These are phyloP conservation scores for Sarcophaga bullata DNA, from an alignment of 1,140 invertebrate species.

Conservation along the genomic window DNA sequence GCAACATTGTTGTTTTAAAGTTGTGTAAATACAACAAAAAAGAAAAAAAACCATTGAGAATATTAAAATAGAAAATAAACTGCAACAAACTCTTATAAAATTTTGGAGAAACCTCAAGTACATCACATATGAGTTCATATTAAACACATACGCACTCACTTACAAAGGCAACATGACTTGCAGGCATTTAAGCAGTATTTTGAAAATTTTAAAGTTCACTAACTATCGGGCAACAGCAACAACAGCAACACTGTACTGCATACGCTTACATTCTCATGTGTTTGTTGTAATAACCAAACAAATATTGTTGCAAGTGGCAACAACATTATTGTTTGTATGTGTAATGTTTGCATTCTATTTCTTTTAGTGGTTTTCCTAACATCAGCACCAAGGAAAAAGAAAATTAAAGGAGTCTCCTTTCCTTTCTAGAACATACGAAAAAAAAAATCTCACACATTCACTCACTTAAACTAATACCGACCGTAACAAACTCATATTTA, in stretches of 20 bases:
- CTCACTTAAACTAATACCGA: conserved; percentile 20
- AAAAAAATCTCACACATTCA: neutral
- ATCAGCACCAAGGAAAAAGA: too few relatives aligned
- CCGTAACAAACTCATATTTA: conserved; percentile 13
- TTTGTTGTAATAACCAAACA: neutral
- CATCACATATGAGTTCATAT: neutral
- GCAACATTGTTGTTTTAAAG: neutral
- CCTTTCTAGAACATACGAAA: neutral
- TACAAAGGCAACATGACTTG: too few relatives aligned
- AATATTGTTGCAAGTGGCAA: neutral
- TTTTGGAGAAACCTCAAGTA: neutral
- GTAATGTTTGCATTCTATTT: neutral
- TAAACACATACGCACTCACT: neutral
- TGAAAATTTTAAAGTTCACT: conserved; percentile 22
- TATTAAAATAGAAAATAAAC: neutral
- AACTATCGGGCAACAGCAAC: neutral
- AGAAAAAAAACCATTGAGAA: neutral
- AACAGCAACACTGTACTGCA: too few relatives aligned
- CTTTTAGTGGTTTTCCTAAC: neutral
- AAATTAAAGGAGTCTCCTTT: too few relatives aligned
- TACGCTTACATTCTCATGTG: too few relatives aligned
- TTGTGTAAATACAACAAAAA: neutral
- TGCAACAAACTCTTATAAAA: conserved; percentile 24
- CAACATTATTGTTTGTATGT: neutral
- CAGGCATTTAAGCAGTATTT: neutral